Base-by-base conservation (phyloP, 2,797 vertebrate species). In the Yasuhikotakia modesta region DNA sequence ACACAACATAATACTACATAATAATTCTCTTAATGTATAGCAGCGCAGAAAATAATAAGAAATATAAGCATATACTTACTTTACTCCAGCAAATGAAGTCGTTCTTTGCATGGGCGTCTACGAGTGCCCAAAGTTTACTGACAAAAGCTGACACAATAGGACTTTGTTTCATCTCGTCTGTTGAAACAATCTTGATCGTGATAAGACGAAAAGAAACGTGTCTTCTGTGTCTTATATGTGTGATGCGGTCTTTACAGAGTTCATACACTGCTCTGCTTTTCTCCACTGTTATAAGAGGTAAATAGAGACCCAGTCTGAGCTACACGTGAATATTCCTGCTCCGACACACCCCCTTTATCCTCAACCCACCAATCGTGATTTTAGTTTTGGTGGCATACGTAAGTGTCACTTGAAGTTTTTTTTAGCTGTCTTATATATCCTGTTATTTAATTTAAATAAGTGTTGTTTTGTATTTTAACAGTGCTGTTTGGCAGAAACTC, bases 111-210 rank as follows among this genome's bases (percentile, higher is more conserved):
- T 53, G 32, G 43, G 83, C 84, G 5, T 82, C 86, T 7, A 83
- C 80, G 53, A 87, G 71, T 22, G 85, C 70, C 84, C 83, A 87
- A 30, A 87, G 79, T 80, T 87, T 87, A 77, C 63, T 82, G 52
- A 86, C 71, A 66, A 87, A 87, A 8, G 76, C 82, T 21, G 83
- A 76, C 27, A 85, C 83, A 2, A 32, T 48, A 10, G 32, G 53
- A 35, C 27, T 82, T 55, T 87, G 69, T 75, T 85, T 87, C 86
- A 86, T 87, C 50, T 67, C 27, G n/a, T 12, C 67, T 64, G 46
- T 27, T 43, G 27, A 76, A n/a, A n/a, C n/a, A 43, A 17, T 17
- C n/a, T 17, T 30, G 46, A 17, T 48, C 46, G 16, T 39, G 32
- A 13, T 46, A 22, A 45, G 55, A 24, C 6, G 4, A 24, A 24